phyloP scores from a whole-genome alignment of 1,140 invertebrate genomes.

The Eciton burchellii region DNA sequence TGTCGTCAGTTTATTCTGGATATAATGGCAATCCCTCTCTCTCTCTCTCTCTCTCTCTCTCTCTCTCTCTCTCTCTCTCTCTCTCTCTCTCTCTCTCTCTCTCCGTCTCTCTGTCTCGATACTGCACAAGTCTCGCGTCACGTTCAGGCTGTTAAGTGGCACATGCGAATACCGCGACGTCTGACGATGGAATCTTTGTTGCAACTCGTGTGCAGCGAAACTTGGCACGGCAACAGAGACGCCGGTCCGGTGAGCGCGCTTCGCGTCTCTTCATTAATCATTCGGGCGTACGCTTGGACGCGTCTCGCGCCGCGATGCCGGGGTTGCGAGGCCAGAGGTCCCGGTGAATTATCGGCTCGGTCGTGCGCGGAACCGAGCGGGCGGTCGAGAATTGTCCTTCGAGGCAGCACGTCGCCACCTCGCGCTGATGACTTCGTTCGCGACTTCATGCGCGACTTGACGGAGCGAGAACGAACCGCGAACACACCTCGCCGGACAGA shows the following conservation, averaged over 20 bases:
- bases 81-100: too few species aligned
- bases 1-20: too few species aligned
- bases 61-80: too few species aligned
- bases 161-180: conserved; percentile 64
- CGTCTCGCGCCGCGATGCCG: conserved; percentile 63
- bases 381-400: conserved; percentile 41
- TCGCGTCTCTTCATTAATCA: conserved; percentile 71
- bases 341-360: conserved; percentile 68
- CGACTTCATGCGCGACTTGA: background rate
- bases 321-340: conserved; percentile 69
- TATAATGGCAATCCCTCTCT: too few species aligned
- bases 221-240: conserved; percentile 55
- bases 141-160: conserved; percentile 39
- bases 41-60: too few species aligned
- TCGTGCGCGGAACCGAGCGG: conserved; percentile 42
- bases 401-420: conserved; percentile 48
- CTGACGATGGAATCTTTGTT: conserved; percentile 66
- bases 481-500: conserved; percentile 25
- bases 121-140: background rate
- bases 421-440: conserved; percentile 67
- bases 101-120: too few species aligned
- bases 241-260: conserved; percentile 67
- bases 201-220: conserved; percentile 56
- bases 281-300: conserved; percentile 36
- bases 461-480: conserved; percentile 51